Evolutionary conservation across 2,113 vertebrate genomes (phyloP).

Genomic region (Falcunculus frontatus): DNA sequence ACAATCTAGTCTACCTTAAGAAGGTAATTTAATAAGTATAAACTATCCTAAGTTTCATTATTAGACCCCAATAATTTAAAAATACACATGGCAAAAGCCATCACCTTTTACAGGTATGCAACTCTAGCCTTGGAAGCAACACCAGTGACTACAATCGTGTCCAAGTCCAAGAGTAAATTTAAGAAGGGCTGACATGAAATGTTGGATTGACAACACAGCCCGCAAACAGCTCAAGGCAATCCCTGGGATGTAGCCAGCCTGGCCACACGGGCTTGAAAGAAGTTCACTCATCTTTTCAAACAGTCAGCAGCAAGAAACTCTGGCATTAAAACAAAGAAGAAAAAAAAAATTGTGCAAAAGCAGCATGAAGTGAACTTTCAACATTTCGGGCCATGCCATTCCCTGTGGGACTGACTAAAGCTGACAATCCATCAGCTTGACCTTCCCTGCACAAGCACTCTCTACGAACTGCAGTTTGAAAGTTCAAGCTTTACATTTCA

Average conservation of each 20-base stretch:
- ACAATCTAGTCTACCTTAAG: neutral
- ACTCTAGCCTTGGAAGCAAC: neutral
- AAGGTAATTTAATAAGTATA: neutral
- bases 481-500: conserved; percentile 5
- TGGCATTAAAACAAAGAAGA: neutral
- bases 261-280: neutral
- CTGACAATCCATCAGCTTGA: conserved; percentile 36
- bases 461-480: neutral
- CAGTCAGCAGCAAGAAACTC: neutral
- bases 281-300: neutral
- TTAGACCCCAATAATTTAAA: neutral
- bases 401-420: conserved; percentile 7
- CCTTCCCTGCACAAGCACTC: neutral
- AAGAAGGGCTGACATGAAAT: neutral
- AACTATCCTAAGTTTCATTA: neutral
- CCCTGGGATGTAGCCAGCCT: neutral
- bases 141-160: rapidly evolving
- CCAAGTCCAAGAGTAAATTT: neutral
- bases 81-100: neutral
- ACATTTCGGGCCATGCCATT: neutral
- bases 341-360: neutral
- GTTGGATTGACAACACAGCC: neutral
- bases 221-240: neutral
- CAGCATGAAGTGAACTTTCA: conserved; percentile 11
- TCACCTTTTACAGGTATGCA: neutral